Evolutionary conservation across 2,888 invertebrate genomes (phyloP).

Genomic region (Epistrophella euchroma): DNA sequence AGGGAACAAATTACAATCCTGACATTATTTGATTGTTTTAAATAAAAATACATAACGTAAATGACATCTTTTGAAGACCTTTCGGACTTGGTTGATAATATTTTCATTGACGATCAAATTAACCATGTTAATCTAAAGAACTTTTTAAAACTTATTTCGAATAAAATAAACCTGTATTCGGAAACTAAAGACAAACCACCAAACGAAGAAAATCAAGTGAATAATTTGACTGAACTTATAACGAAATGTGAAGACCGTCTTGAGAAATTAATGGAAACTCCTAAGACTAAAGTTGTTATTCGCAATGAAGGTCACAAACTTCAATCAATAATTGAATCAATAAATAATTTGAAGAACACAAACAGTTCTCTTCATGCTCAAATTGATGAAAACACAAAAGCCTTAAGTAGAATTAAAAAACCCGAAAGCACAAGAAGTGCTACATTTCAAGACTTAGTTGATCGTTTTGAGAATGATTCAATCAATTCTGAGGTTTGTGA

Average conservation of each 20-base stretch:
- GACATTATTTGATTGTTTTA: background rate
- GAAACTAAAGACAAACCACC: background rate
- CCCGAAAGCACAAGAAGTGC: background rate
- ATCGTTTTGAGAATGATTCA: constrained; percentile 23
- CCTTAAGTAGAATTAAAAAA: background rate
- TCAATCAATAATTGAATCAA: constrained; percentile 15
- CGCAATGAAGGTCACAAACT: constrained; percentile 41
- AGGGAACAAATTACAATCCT: background rate
- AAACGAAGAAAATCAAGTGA: background rate
- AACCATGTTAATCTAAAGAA: constrained; percentile 27
- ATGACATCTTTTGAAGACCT: background rate
- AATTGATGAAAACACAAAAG: background rate
- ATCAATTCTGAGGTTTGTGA: constrained; percentile 40
- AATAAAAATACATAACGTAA: background rate
- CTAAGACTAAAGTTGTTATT: constrained; percentile 33
- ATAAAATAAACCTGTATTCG: background rate
- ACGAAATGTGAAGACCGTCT: constrained; percentile 36
- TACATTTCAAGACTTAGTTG: constrained; percentile 9
- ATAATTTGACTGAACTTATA: constrained; percentile 19
- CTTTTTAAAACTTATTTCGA: constrained; percentile 31
- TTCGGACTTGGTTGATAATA: constrained; percentile 28
- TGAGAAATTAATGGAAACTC: background rate
- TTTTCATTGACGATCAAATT: constrained; percentile 32
- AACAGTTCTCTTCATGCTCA: constrained; percentile 8
- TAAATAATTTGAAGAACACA: background rate